Evolutionary conservation across 2,888 invertebrate genomes (phyloP).

Genomic region (Nysson spinosus): DNA sequence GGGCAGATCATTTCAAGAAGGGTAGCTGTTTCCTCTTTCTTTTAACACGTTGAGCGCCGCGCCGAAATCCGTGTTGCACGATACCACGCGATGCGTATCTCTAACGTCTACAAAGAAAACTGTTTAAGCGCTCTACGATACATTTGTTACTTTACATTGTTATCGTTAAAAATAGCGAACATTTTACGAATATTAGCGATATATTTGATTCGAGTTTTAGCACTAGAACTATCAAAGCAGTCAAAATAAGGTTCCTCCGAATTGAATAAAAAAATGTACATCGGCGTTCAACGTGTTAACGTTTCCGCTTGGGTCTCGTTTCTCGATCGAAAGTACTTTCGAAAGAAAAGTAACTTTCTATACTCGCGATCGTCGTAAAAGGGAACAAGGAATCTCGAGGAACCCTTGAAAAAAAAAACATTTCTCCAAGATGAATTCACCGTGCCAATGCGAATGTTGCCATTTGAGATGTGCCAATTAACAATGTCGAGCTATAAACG

Average conservation of each 20-base stretch:
- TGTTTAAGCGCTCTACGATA: too few species aligned
- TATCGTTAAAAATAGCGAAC: too few species aligned
- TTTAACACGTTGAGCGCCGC: too few species aligned
- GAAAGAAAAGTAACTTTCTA: too few species aligned
- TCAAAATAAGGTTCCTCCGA: conserved; percentile 6
- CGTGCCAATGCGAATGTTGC: conserved; percentile 76
- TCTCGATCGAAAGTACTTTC: background rate
- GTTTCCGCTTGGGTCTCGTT: background rate
- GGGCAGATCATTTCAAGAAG: too few species aligned
- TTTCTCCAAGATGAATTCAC: conserved; percentile 48
- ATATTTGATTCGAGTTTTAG: background rate
- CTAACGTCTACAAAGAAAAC: too few species aligned
- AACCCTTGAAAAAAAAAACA: conserved; percentile 7
- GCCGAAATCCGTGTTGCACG: too few species aligned
- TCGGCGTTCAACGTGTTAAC: background rate
- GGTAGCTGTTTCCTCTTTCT: too few species aligned
- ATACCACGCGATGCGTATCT: too few species aligned
- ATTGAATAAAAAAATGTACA: too few species aligned
- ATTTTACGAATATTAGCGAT: too few species aligned
- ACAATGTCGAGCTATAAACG: conserved; percentile 48
- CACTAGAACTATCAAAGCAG: background rate
- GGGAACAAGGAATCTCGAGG: conserved; percentile 7
- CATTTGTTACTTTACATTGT: too few species aligned
- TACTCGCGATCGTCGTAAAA: conserved; percentile 7
- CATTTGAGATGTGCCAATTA: conserved; percentile 76